Conservation (phyloP, 1,140 invertebrate genomes). For the Patella vulgata region DNA sequence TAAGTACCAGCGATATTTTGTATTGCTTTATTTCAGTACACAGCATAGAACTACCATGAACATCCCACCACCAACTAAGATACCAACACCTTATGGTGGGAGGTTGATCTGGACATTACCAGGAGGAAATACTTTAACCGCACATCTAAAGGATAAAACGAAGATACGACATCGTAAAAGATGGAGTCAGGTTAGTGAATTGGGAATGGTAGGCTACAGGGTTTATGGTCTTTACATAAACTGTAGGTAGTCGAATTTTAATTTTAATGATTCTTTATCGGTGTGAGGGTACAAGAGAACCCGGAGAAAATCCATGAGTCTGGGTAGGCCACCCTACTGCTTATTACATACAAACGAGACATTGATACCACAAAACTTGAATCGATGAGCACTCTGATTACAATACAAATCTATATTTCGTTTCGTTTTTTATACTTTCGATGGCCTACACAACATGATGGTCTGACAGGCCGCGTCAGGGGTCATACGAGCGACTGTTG, state of each 20-base stretch:
- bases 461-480: too few species aligned
- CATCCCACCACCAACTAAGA: slow-evolving; percentile 83
- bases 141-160: slow-evolving; percentile 96
- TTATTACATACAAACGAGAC: too few species aligned
- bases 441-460: too few species aligned
- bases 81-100: slow-evolving; percentile 95
- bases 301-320: too few species aligned
- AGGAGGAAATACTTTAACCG: slow-evolving; percentile 97
- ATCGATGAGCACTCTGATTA: too few species aligned
- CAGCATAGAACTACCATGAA: slow-evolving; percentile 78
- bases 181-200: slow-evolving; percentile 68
- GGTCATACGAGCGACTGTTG: too few species aligned
- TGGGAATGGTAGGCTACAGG: neutral
- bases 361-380: too few species aligned
- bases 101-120: slow-evolving; percentile 93
- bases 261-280: neutral
- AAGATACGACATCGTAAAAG: slow-evolving; percentile 90
- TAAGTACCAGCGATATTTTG: too few species aligned
- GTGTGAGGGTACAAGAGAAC: neutral
- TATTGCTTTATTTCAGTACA: slow-evolving; percentile 43
- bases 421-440: too few species aligned
- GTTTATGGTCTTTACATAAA: neutral
- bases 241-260: neutral
- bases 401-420: too few species aligned
- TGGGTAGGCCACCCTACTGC: too few species aligned